Base-by-base conservation (phyloP, 2,888 invertebrate genomes). In the Pachydiplax longipennis region DNA sequence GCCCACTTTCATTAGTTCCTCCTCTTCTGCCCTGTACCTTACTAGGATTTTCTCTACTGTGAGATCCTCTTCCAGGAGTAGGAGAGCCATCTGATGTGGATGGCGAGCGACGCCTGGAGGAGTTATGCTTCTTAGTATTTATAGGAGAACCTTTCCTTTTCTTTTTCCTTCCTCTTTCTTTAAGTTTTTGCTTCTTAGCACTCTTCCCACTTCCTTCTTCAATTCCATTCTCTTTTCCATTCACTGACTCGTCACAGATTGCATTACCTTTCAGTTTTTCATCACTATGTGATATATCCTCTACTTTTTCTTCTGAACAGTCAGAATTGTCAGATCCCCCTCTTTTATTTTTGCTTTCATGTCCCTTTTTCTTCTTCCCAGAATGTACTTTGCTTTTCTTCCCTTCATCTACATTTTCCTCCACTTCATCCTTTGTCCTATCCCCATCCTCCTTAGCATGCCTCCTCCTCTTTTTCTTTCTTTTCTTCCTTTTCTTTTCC, bases 81-180 rank as follows among this genome's bases (percentile, higher is more conserved):
- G 87, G 87, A 3, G 87, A 87, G 12, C 87, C 87, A 61, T 87
- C 87, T 8, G 87, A 87, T 37, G 87, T 87, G 0, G 87, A 87
- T 22, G 87, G 87, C 22, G 87, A 87, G 2, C 87, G 87, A 6
- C 87, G 87, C 18, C 87, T 87, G n/a, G 87, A 65, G 6, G 87
- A 87, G n/a, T 18, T 37, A 22, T 87, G 87, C 87, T 87, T 87
- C 22, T 87, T 87, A 2, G 48, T 12, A 37, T 65, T 87, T 6
- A 61, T 37, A 0, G 87, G 87, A 3, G 87, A 87, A 35, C 87
- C 61, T 87, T 87, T 87, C 22, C 87, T 25, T 87, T 87, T 87
- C 87, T 87, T 87, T 61, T 87, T 87, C 37, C 87, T 87, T 37
- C 87, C 87, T n/a, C 87, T 87, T 4, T 87, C 87, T 31, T 87